Conservation (phyloP, 2,888 invertebrate species). For the Plagiodera versicolora region DNA sequence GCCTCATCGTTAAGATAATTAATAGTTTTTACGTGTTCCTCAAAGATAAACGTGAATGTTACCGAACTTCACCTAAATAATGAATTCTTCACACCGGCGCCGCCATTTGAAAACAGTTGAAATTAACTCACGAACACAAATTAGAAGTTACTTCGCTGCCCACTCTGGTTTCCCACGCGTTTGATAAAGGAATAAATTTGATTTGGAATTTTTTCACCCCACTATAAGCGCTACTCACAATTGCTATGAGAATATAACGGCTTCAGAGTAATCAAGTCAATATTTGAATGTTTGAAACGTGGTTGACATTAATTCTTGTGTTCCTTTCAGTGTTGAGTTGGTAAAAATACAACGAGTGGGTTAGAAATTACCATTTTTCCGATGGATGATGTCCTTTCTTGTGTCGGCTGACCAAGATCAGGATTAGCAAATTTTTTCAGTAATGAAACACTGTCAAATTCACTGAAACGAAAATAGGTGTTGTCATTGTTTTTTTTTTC, state of each 20-base stretch:
- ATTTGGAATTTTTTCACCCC: constrained; percentile 28
- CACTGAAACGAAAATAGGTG: no score
- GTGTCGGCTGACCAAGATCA: no score
- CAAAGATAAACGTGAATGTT: background rate
- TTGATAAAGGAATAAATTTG: background rate
- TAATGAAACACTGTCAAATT: no score
- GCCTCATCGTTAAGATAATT: background rate
- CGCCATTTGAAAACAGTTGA: constrained; percentile 34
- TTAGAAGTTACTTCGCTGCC: constrained; percentile 39
- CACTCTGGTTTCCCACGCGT: constrained; percentile 31
- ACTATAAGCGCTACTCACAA: constrained; percentile 24
- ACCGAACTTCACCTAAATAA: background rate
- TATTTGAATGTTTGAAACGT: constrained; percentile 37
- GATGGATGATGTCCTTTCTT: no score
- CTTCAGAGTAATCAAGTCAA: constrained; percentile 35
- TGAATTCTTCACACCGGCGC: constrained; percentile 23
- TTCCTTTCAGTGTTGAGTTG: no score
- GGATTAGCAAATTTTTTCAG: no score
- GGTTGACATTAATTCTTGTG: constrained; percentile 25
- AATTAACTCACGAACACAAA: constrained; percentile 42
- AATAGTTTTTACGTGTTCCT: constrained; percentile 1
- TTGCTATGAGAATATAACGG: constrained; percentile 35
- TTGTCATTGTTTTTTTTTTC: no score
- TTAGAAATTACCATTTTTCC: no score
- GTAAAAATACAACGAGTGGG: no score